Evolutionary conservation across 2,888 invertebrate species (phyloP), one percentile per base, ranked within the genome.

Genomic region (Carpatolechia fugitivella): DNA sequence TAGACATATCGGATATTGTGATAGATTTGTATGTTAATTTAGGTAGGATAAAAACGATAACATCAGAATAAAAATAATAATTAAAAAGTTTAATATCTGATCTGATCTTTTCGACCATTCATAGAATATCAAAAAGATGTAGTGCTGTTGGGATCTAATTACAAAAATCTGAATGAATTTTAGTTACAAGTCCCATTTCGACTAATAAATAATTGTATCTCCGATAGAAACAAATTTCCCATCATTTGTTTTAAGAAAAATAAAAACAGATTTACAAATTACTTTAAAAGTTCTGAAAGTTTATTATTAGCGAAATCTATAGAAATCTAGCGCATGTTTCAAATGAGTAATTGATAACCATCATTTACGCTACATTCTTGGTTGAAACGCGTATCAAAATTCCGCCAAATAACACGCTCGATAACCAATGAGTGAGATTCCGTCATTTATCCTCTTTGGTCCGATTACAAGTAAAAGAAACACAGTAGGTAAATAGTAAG

Each of bases 301-400:
- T 29, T 29, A 29, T 44, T 44, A 29, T 44, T 29, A 24, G 18
- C 8, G 24, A 6, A 44, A 24, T 29, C 11, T 18, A 44, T n/a
- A 29, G 44, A n/a, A 44, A 44, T 29, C 44, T 29, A 44, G 44
- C 29, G 13, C 44, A 44, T 29, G 13, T 13, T 20, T 20, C 2
- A 14, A 29, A 44, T 44, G 29, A 44, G 20, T 44, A 44, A 44
- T 44, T n/a, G 29, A 29, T 20, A 7, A n/a, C 11, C 44, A 44
- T 44, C 20, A 44, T 44, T 44, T 29, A 44, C 24, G 11, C 24
- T 58, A 60, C 57, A 60, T 55, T 46, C 56, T 56, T 58, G 48
- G 47, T 48, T 48, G 16, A 56, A 57, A 53, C 51, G 50, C 29
- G 59, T 60, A 29, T 44, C 44, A 29, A 44, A 29, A 44, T 44